These are phyloP conservation scores for Huso huso DNA, from an alignment of 2,797 vertebrate genomes.

Conservation along the genomic window DNA sequence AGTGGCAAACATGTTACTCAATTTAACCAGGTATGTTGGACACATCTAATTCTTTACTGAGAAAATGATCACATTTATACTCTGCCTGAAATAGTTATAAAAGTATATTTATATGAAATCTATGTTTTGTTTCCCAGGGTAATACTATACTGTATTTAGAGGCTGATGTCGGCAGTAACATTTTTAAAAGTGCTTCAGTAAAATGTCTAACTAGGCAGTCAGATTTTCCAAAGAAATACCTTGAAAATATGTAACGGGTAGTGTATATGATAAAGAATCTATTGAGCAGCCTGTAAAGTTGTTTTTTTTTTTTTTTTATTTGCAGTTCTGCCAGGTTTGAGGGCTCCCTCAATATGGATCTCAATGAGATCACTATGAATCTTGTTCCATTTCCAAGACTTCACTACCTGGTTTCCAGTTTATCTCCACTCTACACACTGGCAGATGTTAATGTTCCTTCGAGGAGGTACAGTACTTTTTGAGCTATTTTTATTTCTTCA, in stretches of 20 bases:
- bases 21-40: conserved; percentile 76
- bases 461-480: conserved; percentile 63
- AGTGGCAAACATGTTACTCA: conserved; percentile 86
- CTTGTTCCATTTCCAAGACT: conserved; percentile 89
- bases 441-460: conserved; percentile 75
- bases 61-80: too few relatives aligned
- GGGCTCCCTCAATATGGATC: conserved; percentile 92
- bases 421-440: conserved; percentile 84
- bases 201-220: too few relatives aligned
- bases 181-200: too few relatives aligned
- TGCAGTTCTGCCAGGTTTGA: conserved; percentile 89
- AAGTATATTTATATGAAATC: too few relatives aligned
- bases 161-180: too few relatives aligned
- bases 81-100: too few relatives aligned
- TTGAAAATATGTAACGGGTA: neutral
- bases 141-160: too few relatives aligned
- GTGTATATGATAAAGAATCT: neutral
- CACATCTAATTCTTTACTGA: too few relatives aligned
- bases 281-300: neutral
- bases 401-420: conserved; percentile 89
- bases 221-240: neutral
- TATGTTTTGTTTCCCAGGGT: too few relatives aligned
- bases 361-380: conserved; percentile 95
- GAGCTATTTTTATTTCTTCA: conserved; percentile 14
- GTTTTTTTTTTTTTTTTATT: conserved; percentile 10